Percentiles rank a stretch among this genome's conserved stretches.
These are phyloP conservation scores for Alcis repandata DNA, from an alignment of 2,888 invertebrate species.

Conservation along the genomic window DNA sequence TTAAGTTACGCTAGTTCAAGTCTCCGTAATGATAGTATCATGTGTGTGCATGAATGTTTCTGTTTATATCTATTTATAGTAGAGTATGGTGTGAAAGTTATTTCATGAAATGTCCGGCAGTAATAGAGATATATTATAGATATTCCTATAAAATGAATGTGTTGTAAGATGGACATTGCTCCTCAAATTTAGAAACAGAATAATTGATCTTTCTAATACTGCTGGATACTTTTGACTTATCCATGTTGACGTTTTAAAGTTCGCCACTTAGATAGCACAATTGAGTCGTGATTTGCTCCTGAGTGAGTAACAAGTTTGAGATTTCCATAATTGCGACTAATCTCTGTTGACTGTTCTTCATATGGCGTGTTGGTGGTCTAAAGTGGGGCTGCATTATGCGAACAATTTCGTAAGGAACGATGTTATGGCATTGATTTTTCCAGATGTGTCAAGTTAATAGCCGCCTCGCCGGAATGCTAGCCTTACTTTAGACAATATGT, in stretches of 20 bases:
- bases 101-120: conserved; percentile 51
- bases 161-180: conserved; percentile 12
- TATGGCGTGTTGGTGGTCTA: conserved; percentile 14
- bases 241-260: conserved; percentile 35
- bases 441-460: background rate
- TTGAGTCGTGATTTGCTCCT: too few relatives aligned
- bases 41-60: conserved; percentile 65
- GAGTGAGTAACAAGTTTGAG: conserved; percentile 29
- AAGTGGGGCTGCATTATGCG: conserved; percentile 36
- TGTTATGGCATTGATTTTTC: background rate
- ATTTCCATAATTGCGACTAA: conserved; percentile 22
- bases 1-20: conserved; percentile 82
- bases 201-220: conserved; percentile 57
- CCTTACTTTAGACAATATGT: conserved; percentile 34
- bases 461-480: conserved; percentile 22
- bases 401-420: background rate
- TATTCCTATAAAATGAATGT: background rate
- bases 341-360: conserved; percentile 10
- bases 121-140: conserved; percentile 52
- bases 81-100: conserved; percentile 57
- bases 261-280: background rate
- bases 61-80: conserved; percentile 71
- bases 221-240: conserved; percentile 42
- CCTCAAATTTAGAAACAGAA: conserved; percentile 14
- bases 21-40: conserved; percentile 74